Percentiles rank a stretch among this genome's conserved stretches.
phyloP scores from a whole-genome alignment of 2,113 vertebrate genomes.

The Dicrurus megarhynchus region DNA sequence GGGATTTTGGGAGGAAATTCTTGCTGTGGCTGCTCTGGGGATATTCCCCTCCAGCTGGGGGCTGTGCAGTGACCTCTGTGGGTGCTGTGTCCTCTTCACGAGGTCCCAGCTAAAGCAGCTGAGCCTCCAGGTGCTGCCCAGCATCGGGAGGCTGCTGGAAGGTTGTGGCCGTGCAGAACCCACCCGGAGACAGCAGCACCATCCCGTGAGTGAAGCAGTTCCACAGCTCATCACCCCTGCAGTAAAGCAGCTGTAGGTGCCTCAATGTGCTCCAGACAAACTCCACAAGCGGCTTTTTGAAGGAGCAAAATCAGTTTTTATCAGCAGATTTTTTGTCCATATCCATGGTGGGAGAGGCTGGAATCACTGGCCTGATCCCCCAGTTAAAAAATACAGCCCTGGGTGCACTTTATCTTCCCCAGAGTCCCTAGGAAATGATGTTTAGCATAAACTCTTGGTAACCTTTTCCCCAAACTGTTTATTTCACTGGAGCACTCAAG shows the following conservation, averaged over 20 bases:
- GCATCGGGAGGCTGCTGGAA: accelerated
- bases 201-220: accelerated
- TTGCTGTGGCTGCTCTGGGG: background rate
- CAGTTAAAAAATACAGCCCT: slow-evolving; percentile 7
- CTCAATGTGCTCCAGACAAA: accelerated
- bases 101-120: background rate
- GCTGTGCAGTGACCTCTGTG: background rate
- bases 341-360: background rate
- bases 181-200: background rate
- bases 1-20: background rate
- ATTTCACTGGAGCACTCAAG: background rate
- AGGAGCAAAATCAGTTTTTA: accelerated
- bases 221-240: background rate
- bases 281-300: too few species aligned
- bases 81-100: background rate
- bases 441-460: background rate
- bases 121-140: background rate
- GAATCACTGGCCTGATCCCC: background rate
- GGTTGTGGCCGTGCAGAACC: background rate
- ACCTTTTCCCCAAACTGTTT: background rate
- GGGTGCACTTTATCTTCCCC: background rate
- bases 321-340: accelerated
- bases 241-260: accelerated
- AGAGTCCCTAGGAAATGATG: background rate
- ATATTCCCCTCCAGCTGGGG: accelerated